A percentile compares a stretch with the other conserved stretches of the same genome.
Evolutionary conservation across 2,888 invertebrate species (phyloP).

Genomic region (Spicauda simplicius): DNA sequence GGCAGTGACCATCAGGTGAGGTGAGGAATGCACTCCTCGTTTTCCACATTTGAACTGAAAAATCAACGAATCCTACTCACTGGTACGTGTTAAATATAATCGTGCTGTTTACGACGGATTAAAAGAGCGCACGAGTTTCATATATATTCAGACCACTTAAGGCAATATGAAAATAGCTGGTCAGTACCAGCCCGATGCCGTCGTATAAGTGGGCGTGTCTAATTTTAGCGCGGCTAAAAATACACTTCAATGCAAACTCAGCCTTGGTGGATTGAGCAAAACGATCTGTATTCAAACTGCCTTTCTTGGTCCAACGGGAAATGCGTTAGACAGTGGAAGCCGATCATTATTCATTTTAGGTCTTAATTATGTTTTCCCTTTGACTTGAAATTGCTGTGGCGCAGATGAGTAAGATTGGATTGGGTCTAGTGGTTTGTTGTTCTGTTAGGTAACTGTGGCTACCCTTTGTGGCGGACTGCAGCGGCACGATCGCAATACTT

Average conservation of each 20-base stretch:
- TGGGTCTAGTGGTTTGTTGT: neutral
- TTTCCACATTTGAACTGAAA: no score
- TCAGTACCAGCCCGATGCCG: conserved; percentile 39
- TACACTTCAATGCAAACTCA: conserved; percentile 42
- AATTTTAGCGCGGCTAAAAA: conserved; percentile 50
- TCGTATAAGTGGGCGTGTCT: conserved; percentile 48
- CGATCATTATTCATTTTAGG: conserved; percentile 36
- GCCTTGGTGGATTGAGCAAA: conserved; percentile 39
- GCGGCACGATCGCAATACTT: no score
- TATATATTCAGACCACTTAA: conserved; percentile 42
- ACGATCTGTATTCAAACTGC: conserved; percentile 37
- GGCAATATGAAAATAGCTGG: conserved; percentile 47
- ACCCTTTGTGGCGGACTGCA: no score
- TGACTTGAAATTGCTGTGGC: conserved; percentile 31
- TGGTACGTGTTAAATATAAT: neutral
- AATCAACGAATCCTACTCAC: no score
- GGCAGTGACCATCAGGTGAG: no score
- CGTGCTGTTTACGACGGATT: conserved; percentile 2
- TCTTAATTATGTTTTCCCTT: conserved; percentile 37
- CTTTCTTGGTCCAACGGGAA: conserved; percentile 32
- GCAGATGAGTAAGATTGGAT: conserved; percentile 14
- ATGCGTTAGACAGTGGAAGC: conserved; percentile 39
- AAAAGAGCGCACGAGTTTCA: conserved; percentile 24
- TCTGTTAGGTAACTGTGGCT: neutral
- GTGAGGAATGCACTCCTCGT: no score